Conservation (phyloP, 1,140 invertebrate species). For the Leptinotarsa undecemlineata region DNA sequence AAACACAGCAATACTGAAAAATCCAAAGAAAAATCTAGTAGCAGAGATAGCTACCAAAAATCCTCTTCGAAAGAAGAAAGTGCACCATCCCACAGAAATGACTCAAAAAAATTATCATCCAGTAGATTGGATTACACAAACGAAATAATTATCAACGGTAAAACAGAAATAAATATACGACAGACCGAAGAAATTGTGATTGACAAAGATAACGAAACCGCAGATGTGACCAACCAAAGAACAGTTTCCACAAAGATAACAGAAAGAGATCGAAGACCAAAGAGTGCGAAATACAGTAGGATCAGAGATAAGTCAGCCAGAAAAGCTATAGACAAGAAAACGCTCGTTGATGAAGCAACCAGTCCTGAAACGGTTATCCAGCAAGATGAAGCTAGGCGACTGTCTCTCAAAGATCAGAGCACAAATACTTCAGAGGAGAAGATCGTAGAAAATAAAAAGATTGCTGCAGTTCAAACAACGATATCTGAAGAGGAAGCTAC, state of each 20-base stretch:
- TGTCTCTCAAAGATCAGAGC: slow-evolving; percentile 29
- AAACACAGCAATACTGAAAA: slow-evolving; percentile 23
- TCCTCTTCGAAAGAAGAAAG: slow-evolving; percentile 20
- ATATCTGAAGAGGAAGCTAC: slow-evolving; percentile 27
- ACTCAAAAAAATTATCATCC: slow-evolving; percentile 27
- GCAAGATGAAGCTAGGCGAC: background rate
- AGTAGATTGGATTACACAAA: slow-evolving; percentile 44
- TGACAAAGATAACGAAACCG: slow-evolving; percentile 28
- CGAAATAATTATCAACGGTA: slow-evolving; percentile 47
- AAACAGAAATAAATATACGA: slow-evolving; percentile 48
- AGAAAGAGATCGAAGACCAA: slow-evolving; percentile 44
- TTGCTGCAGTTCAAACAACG: slow-evolving; percentile 4
- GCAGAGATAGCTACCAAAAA: slow-evolving; percentile 27
- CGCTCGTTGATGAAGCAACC: background rate
- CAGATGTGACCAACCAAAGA: slow-evolving; percentile 22
- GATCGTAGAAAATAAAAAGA: slow-evolving; percentile 34
- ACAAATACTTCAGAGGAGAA: slow-evolving; percentile 40
- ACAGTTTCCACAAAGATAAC: slow-evolving; percentile 24
- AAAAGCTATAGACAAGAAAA: background rate
- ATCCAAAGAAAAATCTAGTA: slow-evolving; percentile 24
- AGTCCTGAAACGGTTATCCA: slow-evolving; percentile 20
- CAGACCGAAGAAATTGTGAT: slow-evolving; percentile 41
- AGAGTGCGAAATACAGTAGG: slow-evolving; percentile 46
- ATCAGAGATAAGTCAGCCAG: slow-evolving; percentile 26
- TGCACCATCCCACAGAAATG: slow-evolving; percentile 23